These are phyloP conservation scores for Coelogynopora nodosa DNA, from an alignment of 2,888 invertebrate species.

Conservation along the genomic window DNA sequence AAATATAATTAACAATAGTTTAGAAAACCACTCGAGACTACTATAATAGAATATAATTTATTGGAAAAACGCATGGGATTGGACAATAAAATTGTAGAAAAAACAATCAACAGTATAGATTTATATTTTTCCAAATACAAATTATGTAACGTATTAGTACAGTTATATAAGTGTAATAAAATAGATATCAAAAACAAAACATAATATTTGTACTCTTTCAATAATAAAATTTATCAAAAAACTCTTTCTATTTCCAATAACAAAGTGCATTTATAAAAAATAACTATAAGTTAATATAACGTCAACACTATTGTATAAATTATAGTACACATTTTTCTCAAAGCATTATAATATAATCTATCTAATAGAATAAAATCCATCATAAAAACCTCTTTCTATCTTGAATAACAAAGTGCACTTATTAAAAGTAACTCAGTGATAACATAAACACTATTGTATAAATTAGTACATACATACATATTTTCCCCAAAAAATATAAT, in stretches of 20 bases:
- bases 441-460: no score
- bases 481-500: no score
- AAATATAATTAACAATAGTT: background rate
- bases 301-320: background rate
- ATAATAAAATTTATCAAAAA: background rate
- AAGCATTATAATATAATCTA: no score
- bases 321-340: no score
- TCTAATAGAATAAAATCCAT: no score
- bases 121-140: background rate
- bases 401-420: no score
- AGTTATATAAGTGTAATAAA: background rate
- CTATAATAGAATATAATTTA: background rate
- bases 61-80: no score
- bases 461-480: no score
- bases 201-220: background rate
- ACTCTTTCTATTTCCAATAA: background rate
- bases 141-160: background rate
- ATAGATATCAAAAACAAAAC: background rate
- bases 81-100: background rate
- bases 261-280: background rate
- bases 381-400: no score
- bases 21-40: background rate
- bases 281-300: background rate
- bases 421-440: no score
- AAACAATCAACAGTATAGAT: background rate